Percentiles rank a stretch among this genome's conserved stretches.
Evolutionary conservation across 2,113 vertebrate genomes (phyloP).

Genomic region (Dissostichus mawsoni): DNA sequence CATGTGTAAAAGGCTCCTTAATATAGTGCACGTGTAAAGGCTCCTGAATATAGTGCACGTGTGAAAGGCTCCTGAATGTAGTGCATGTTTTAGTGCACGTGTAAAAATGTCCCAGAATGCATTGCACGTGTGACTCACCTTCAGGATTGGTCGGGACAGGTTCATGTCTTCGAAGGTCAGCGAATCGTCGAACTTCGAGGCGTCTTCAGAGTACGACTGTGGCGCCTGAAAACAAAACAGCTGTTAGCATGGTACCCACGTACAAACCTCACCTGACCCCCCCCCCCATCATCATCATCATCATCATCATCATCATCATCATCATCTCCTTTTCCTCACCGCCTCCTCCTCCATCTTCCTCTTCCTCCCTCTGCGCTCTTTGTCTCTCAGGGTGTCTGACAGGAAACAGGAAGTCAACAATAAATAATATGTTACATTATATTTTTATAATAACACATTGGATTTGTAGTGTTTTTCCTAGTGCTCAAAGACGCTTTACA

Average conservation of each 20-base stretch:
- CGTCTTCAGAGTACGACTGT: conserved; percentile 91
- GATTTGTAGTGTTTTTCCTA: no score
- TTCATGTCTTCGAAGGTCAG: conserved; percentile 97
- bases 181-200: conserved; percentile 89
- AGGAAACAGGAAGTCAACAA: conserved; percentile 10
- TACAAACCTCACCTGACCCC: accelerated
- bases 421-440: no score
- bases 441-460: no score
- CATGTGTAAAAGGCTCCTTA: no score
- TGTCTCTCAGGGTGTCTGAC: conserved; percentile 91
- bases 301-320: no score
- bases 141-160: conserved; percentile 94
- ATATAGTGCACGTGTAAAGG: no score
- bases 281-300: background rate
- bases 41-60: no score
- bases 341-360: conserved; percentile 81
- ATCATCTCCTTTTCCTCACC: conserved; percentile 53
- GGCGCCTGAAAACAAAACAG: conserved; percentile 74
- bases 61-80: no score
- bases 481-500: no score
- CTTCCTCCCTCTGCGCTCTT: conserved; percentile 82
- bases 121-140: conserved; percentile 82
- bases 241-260: conserved; percentile 17
- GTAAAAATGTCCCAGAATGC: no score
- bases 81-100: no score